These are phyloP conservation scores for Perccottus glenii DNA, from an alignment of 2,113 vertebrate genomes.

Conservation along the genomic window DNA sequence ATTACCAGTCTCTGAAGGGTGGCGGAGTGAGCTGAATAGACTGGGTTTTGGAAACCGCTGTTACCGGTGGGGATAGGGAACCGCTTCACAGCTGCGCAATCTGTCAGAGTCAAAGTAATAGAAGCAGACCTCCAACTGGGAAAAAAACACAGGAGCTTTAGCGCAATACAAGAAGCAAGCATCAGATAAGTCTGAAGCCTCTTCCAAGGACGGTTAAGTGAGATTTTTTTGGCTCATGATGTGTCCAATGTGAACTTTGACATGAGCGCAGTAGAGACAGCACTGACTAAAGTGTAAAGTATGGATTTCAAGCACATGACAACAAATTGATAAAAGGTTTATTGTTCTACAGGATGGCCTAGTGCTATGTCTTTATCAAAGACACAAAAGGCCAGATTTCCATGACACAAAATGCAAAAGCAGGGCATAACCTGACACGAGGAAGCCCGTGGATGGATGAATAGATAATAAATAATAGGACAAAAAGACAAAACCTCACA, in stretches of 20 bases:
- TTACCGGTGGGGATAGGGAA: slow-evolving; percentile 60
- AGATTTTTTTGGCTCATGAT: slow-evolving; percentile 33
- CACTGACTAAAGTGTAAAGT: neutral
- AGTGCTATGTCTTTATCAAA: too few species aligned
- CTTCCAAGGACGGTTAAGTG: slow-evolving; percentile 39
- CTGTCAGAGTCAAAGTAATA: slow-evolving; percentile 70
- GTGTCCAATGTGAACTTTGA: slow-evolving; percentile 31
- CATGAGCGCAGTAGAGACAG: neutral
- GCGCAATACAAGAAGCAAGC: slow-evolving; percentile 37
- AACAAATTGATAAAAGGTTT: slow-evolving; percentile 11
- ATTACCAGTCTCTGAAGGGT: slow-evolving; percentile 76
- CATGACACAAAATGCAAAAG: too few species aligned
- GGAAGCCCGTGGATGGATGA: too few species aligned
- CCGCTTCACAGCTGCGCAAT: slow-evolving; percentile 65
- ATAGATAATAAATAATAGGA: too few species aligned
- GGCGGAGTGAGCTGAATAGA: slow-evolving; percentile 73
- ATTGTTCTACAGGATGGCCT: neutral
- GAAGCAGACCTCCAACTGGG: slow-evolving; percentile 56
- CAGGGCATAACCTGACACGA: too few species aligned
- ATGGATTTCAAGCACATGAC: slow-evolving; percentile 16
- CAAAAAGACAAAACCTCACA: too few species aligned
- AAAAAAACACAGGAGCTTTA: slow-evolving; percentile 42
- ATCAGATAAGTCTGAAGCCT: slow-evolving; percentile 56
- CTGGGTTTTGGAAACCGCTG: slow-evolving; percentile 57
- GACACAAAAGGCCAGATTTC: too few species aligned